These are phyloP conservation scores for Mesocricetus auratus DNA, from an alignment of 2,113 vertebrate species.

Conservation along the genomic window DNA sequence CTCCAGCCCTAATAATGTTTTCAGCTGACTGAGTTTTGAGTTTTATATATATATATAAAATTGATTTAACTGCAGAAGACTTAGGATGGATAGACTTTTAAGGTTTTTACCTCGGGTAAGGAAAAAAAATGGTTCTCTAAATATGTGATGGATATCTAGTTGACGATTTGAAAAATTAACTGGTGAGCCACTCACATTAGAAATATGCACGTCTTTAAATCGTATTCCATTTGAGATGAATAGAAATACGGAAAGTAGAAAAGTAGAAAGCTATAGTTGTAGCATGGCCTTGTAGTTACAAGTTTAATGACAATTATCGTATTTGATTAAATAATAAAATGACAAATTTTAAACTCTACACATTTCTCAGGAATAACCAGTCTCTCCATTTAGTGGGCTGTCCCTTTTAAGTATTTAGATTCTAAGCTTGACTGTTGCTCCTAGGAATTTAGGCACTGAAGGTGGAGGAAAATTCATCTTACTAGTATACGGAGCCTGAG, in stretches of 20 bases:
- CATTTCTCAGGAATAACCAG: not conserved
- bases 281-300: not conserved
- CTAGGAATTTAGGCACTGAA: not conserved
- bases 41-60: not conserved
- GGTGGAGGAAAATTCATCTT: not conserved
- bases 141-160: not conserved
- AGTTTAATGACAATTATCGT: conserved; percentile 11
- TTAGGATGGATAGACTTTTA: conserved; percentile 8
- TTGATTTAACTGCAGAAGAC: not conserved
- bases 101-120: not conserved
- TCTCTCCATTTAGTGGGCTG: not conserved
- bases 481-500: not conserved
- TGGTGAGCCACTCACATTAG: not conserved
- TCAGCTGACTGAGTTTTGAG: not conserved
- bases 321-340: conserved; percentile 36
- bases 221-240: not conserved
- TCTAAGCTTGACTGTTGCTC: not conserved
- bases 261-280: not conserved
- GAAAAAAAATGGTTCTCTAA: conserved; percentile 34
- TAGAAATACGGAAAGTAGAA: not conserved
- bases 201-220: not conserved
- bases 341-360: conserved; percentile 13
- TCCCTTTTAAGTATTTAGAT: not conserved
- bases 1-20: not conserved
- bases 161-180: conserved; percentile 44